phyloP scores from a whole-genome alignment of 30 jellyfish, hydroid and myxozoan species.

The Pelagia noctiluca region DNA sequence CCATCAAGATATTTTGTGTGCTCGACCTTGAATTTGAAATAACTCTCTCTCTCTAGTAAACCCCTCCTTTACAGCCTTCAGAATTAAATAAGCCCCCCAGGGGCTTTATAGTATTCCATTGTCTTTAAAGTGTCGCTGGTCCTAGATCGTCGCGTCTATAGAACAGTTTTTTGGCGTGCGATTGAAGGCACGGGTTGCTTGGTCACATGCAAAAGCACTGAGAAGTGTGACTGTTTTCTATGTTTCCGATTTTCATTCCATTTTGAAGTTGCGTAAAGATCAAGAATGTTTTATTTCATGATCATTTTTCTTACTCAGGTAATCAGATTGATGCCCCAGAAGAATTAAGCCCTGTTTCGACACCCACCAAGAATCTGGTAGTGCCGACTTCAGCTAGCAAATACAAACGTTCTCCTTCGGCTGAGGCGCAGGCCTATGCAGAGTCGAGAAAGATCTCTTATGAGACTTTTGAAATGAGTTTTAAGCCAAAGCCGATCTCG shows the following conservation, averaged over 20 bases:
- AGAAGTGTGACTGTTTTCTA: no score
- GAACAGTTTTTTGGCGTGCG: no score
- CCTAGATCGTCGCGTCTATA: no score
- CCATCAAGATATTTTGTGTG: no score
- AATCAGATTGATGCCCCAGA: slow-evolving; percentile 17
- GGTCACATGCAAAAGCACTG: no score
- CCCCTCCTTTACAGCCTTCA: no score
- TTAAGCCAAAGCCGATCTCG: slow-evolving; percentile 63
- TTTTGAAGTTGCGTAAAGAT: background rate
- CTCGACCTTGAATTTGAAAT: no score
- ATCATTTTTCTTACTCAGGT: background rate
- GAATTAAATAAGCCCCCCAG: no score
- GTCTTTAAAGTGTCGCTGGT: no score
- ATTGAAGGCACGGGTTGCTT: no score
- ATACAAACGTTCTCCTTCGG: slow-evolving; percentile 58
- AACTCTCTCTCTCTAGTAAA: no score
- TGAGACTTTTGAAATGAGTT: slow-evolving; percentile 81
- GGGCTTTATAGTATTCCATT: no score
- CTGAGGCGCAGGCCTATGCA: slow-evolving; percentile 95
- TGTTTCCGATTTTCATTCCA: background rate
- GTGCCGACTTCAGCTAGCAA: slow-evolving; percentile 41
- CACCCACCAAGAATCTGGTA: slow-evolving; percentile 35
- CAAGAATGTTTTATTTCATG: background rate
- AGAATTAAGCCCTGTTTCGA: slow-evolving; percentile 46
- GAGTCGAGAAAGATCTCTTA: slow-evolving; percentile 88